Conservation (phyloP, 2,888 invertebrate genomes). For the Digitonthophagus gazella region DNA sequence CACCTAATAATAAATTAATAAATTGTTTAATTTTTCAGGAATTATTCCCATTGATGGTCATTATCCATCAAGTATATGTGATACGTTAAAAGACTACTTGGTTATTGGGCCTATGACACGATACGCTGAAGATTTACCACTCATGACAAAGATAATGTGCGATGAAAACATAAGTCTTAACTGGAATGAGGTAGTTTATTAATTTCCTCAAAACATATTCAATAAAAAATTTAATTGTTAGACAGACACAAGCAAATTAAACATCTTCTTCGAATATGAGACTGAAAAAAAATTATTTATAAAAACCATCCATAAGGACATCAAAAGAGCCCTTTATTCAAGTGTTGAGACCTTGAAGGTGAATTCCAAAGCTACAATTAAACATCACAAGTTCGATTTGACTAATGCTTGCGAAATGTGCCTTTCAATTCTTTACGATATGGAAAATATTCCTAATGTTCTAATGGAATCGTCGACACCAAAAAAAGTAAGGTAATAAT, state of each 20-base stretch:
- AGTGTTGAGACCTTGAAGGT: conserved; percentile 55
- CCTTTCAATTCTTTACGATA: conserved; percentile 54
- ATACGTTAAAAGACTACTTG: conserved; percentile 66
- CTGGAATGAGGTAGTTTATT: conserved; percentile 49
- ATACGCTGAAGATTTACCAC: conserved; percentile 79
- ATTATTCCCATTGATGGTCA: conserved; percentile 67
- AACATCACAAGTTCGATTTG: conserved; percentile 43
- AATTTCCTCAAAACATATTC: background rate
- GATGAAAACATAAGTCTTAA: conserved; percentile 34
- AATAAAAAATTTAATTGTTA: conserved; percentile 17
- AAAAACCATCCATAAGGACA: conserved; percentile 51
- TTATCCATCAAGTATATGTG: conserved; percentile 61
- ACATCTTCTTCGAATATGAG: conserved; percentile 29
- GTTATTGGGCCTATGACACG: conserved; percentile 84
- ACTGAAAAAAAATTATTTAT: conserved; percentile 19
- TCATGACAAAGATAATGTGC: conserved; percentile 69
- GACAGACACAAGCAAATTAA: conserved; percentile 28
- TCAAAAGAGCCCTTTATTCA: conserved; percentile 53
- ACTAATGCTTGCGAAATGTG: conserved; percentile 56
- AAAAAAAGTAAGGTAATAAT: background rate
- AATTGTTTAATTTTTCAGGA: conserved; percentile 50
- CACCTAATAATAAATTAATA: background rate
- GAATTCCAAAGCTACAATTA: conserved; percentile 49
- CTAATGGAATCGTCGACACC: conserved; percentile 45
- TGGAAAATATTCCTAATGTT: conserved; percentile 58